Conservation (phyloP, 2,888 invertebrate species). For the Ophion obscuratus region DNA sequence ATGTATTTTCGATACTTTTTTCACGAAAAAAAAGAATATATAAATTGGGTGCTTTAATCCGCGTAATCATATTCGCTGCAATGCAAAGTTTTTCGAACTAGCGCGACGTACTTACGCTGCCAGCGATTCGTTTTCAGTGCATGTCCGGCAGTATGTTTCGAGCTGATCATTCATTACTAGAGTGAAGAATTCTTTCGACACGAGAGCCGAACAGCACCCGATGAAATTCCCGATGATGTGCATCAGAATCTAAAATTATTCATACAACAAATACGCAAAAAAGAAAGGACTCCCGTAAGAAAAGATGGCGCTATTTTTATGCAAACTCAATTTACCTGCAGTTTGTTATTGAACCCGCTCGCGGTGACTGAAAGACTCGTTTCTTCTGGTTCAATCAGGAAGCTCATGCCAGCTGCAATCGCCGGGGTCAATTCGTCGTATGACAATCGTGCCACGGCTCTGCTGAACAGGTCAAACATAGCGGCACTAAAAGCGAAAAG, state of each 20-base stretch:
- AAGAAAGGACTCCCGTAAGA: neutral
- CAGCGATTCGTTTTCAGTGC: too few relatives aligned
- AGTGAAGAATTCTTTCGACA: slow-evolving; percentile 87
- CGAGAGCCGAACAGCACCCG: slow-evolving; percentile 79
- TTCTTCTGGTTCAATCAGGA: slow-evolving; percentile 86
- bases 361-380: slow-evolving; percentile 89
- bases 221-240: too few relatives aligned
- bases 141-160: slow-evolving; percentile 89
- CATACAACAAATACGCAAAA: neutral
- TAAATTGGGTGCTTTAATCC: neutral
- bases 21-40: neutral
- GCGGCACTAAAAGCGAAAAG: slow-evolving; percentile 84
- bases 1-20: neutral
- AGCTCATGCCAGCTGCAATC: slow-evolving; percentile 88
- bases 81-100: neutral
- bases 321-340: slow-evolving; percentile 86
- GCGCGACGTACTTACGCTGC: neutral
- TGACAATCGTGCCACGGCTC: slow-evolving; percentile 85
- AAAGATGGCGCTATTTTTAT: slow-evolving; percentile 83
- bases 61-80: neutral
- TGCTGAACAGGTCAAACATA: slow-evolving; percentile 86
- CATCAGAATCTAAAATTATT: neutral
- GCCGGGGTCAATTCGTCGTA: slow-evolving; percentile 90
- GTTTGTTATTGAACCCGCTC: slow-evolving; percentile 89
- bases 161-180: slow-evolving; percentile 89